These are phyloP conservation scores for Adelphocoris suturalis DNA, from an alignment of 2,888 invertebrate species.

Conservation along the genomic window DNA sequence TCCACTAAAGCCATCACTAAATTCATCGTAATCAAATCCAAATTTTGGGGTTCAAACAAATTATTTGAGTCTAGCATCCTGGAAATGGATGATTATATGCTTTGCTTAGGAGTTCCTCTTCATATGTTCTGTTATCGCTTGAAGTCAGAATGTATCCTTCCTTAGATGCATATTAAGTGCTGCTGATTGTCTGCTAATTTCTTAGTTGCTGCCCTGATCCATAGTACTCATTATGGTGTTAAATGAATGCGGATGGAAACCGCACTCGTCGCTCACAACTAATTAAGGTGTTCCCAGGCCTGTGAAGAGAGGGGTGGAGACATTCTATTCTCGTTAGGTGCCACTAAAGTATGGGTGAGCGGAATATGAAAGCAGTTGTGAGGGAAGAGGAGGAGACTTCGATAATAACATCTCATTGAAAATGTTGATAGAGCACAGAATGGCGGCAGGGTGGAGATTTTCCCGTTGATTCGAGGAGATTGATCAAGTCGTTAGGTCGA, in stretches of 20 bases:
- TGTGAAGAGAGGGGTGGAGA: background rate
- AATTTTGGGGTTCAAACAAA: too few species aligned
- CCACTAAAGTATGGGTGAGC: background rate
- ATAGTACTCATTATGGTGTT: background rate
- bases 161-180: too few species aligned
- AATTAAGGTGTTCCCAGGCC: background rate
- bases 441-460: background rate
- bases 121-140: too few species aligned
- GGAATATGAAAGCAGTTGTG: background rate
- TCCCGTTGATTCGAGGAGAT: background rate
- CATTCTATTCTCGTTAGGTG: conserved; percentile 30
- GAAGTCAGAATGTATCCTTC: too few species aligned
- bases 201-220: too few species aligned
- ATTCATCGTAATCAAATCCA: too few species aligned
- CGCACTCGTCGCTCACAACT: background rate
- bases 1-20: too few species aligned
- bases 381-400: background rate
- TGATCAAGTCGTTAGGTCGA: background rate
- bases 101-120: too few species aligned
- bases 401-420: background rate
- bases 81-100: too few species aligned
- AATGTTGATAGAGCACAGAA: background rate
- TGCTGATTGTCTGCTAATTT: too few species aligned
- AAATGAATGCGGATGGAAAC: background rate
- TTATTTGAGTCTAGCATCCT: too few species aligned